These are phyloP conservation scores for Lampris megalopsis DNA, from an alignment of 2,113 vertebrate genomes.

Conservation along the genomic window DNA sequence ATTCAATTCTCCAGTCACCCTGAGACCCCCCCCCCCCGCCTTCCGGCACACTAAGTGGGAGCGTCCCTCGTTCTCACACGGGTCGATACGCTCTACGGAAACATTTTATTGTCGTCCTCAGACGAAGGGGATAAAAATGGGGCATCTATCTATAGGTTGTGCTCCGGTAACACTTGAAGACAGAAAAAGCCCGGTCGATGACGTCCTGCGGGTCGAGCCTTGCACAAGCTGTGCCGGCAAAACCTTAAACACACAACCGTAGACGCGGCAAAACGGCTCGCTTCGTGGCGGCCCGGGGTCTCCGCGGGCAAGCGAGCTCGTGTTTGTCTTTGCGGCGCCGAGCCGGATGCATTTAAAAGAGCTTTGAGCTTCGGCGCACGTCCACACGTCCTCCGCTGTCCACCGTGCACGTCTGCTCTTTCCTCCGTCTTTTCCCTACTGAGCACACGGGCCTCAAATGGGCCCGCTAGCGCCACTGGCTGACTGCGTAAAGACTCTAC, in stretches of 20 bases:
- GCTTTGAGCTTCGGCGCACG: background rate
- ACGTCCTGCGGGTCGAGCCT: slow-evolving; percentile 6
- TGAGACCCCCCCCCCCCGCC: slow-evolving; percentile 20
- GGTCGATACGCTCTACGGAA: slow-evolving; percentile 34
- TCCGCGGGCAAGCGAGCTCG: slow-evolving; percentile 51
- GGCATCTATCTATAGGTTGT: slow-evolving; percentile 18
- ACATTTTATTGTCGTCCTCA: slow-evolving; percentile 14
- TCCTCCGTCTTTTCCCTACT: slow-evolving; percentile 5
- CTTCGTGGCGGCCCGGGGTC: slow-evolving; percentile 36
- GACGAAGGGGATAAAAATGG: slow-evolving; percentile 28
- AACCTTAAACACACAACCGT: slow-evolving; percentile 5
- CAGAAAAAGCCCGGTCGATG: background rate
- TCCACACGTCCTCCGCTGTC: slow-evolving; percentile 51
- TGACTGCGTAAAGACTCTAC: slow-evolving; percentile 34
- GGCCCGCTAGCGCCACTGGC: slow-evolving; percentile 1
- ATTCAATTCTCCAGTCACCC: slow-evolving; percentile 26
- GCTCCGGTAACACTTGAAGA: slow-evolving; percentile 42
- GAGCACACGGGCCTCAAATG: slow-evolving; percentile 20
- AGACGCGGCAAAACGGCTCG: slow-evolving; percentile 7
- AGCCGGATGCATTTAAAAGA: slow-evolving; percentile 32
- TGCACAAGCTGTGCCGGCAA: slow-evolving; percentile 12
- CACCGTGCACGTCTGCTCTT: slow-evolving; percentile 46
- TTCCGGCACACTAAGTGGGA: slow-evolving; percentile 33
- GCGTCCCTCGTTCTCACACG: slow-evolving; percentile 27
- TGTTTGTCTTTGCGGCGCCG: slow-evolving; percentile 28